Percentiles rank a stretch among this genome's conserved stretches.
phyloP scores from a whole-genome alignment of 1,140 invertebrate species.

The Dreissena rostriformis region DNA sequence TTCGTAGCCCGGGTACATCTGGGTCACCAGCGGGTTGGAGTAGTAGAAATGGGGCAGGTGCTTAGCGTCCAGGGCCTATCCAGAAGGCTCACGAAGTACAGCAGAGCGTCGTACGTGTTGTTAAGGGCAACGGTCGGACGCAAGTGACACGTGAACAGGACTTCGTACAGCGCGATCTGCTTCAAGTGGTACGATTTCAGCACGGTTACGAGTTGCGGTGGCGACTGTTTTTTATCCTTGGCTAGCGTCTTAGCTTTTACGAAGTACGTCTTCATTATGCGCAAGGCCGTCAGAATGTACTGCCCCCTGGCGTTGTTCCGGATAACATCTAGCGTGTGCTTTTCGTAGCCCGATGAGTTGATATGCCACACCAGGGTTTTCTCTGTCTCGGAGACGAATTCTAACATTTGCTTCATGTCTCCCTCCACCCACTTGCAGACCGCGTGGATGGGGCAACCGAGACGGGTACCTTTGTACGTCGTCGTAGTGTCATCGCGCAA shows the following conservation, averaged over 20 bases:
- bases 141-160: constrained; percentile 1
- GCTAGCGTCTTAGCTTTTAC: background rate
- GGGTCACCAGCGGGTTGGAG: background rate
- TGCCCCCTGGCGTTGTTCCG: background rate
- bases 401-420: background rate
- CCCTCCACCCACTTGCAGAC: constrained; percentile 43
- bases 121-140: constrained; percentile 13
- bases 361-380: constrained; percentile 26
- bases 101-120: background rate
- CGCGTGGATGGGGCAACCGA: constrained; percentile 13
- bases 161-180: constrained; percentile 27
- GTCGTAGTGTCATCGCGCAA: background rate
- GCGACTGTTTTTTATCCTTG: background rate
- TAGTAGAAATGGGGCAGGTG: constrained; percentile 43
- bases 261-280: constrained; percentile 16
- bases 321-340: constrained; percentile 35
- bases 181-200: constrained; percentile 12
- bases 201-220: background rate
- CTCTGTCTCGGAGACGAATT: background rate
- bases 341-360: constrained; percentile 40
- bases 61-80: constrained; percentile 12
- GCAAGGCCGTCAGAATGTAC: constrained; percentile 29
- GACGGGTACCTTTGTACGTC: background rate
- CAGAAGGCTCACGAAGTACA: background rate
- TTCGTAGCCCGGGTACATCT: background rate